phyloP scores from a whole-genome alignment of 1,140 invertebrate species.

The Brachionus sp. region DNA sequence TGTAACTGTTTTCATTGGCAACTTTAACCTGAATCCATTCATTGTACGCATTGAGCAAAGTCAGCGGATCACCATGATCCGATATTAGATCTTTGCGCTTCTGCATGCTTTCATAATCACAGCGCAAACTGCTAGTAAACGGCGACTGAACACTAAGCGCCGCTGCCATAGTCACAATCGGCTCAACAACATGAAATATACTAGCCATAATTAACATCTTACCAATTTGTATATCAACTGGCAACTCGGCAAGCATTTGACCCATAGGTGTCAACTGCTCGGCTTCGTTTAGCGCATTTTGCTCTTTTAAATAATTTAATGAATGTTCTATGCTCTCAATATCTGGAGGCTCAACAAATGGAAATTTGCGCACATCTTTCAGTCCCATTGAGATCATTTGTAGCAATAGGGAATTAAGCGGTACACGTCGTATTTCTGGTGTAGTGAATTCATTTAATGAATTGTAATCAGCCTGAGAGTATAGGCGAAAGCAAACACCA shows the following conservation, averaged over 20 bases:
- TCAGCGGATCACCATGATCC: slow-evolving; percentile 91
- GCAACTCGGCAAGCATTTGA: slow-evolving; percentile 77
- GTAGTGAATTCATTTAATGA: slow-evolving; percentile 73
- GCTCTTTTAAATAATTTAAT: slow-evolving; percentile 76
- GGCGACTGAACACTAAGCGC: slow-evolving; percentile 87
- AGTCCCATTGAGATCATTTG: slow-evolving; percentile 93
- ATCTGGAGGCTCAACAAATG: slow-evolving; percentile 84
- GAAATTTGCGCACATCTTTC: slow-evolving; percentile 82
- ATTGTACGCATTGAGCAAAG: slow-evolving; percentile 79
- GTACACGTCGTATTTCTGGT: slow-evolving; percentile 85
- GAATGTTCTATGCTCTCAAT: slow-evolving; percentile 79
- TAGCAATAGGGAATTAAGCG: slow-evolving; percentile 82
- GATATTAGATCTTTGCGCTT: slow-evolving; percentile 77
- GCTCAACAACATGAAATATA: slow-evolving; percentile 74
- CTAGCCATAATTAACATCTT: slow-evolving; percentile 92
- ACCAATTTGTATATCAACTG: slow-evolving; percentile 88
- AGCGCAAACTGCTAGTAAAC: slow-evolving; percentile 80
- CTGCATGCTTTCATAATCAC: slow-evolving; percentile 76
- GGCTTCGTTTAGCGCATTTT: slow-evolving; percentile 74
- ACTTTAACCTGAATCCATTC: slow-evolving; percentile 73
- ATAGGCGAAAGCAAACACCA: slow-evolving; percentile 71
- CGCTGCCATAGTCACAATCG: slow-evolving; percentile 83
- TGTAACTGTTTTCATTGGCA: slow-evolving; percentile 61
- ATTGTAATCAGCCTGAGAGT: slow-evolving; percentile 79
- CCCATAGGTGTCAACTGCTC: slow-evolving; percentile 86